Percentiles rank a stretch among this genome's conserved stretches.
phyloP scores from a whole-genome alignment of 2,797 vertebrate species.

The Pelobates cultripes region DNA sequence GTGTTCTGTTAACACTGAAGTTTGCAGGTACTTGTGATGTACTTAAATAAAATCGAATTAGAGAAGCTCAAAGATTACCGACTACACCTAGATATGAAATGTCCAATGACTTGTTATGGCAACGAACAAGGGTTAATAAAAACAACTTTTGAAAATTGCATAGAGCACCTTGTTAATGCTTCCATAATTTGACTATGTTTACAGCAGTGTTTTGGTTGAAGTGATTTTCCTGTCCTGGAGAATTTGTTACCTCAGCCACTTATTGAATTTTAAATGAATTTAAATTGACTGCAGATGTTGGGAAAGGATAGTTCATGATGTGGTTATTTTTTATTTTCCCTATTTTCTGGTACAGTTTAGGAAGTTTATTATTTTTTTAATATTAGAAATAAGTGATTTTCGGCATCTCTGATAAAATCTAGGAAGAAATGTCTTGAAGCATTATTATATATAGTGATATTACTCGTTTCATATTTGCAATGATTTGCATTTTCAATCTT shows the following conservation, averaged over 20 bases:
- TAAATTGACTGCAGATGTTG: slow-evolving; percentile 67
- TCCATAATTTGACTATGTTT: slow-evolving; percentile 68
- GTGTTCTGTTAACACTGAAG: too few species aligned
- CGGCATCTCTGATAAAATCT: slow-evolving; percentile 59
- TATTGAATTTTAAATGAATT: slow-evolving; percentile 73
- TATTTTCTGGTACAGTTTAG: slow-evolving; percentile 60
- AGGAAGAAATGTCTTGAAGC: slow-evolving; percentile 23
- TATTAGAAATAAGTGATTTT: slow-evolving; percentile 72
- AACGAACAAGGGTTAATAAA: slow-evolving; percentile 14
- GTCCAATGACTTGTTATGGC: neutral
- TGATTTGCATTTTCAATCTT: neutral
- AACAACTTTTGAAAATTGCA: slow-evolving; percentile 16
- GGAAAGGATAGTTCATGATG: slow-evolving; percentile 66
- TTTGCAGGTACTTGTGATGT: too few species aligned
- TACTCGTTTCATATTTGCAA: neutral
- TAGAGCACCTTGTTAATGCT: slow-evolving; percentile 62
- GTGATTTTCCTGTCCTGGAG: slow-evolving; percentile 63
- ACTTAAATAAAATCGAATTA: too few species aligned
- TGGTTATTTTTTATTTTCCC: slow-evolving; percentile 68
- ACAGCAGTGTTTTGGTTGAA: slow-evolving; percentile 65
- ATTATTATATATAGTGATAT: neutral
- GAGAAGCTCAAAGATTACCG: too few species aligned
- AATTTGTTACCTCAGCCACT: slow-evolving; percentile 63
- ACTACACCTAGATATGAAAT: too few species aligned
- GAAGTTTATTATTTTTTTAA: slow-evolving; percentile 50